Conservation (phyloP, 2,888 invertebrate genomes). For the Drosophila yooni region DNA sequence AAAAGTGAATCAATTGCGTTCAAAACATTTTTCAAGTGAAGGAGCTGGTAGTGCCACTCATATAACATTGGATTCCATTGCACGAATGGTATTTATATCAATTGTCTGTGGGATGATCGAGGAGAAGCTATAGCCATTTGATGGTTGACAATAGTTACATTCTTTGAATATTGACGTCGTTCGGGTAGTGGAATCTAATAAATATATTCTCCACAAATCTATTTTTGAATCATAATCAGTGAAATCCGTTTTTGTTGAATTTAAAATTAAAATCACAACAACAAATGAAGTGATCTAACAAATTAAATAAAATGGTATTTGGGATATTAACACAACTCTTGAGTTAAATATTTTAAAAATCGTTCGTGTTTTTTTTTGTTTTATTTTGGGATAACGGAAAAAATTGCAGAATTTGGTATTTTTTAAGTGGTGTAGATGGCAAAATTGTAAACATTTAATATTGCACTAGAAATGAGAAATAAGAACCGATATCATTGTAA, state of each 20-base stretch:
- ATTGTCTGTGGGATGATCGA: background rate
- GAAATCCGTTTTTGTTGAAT: slow-evolving; percentile 12
- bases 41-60: background rate
- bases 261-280: slow-evolving; percentile 11
- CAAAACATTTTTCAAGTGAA: background rate
- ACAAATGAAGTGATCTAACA: slow-evolving; percentile 27
- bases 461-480: slow-evolving; percentile 65
- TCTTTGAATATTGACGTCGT: background rate
- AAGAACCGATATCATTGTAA: slow-evolving; percentile 8
- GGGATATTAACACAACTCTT: slow-evolving; percentile 19
- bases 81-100: background rate
- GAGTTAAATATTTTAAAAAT: slow-evolving; percentile 5
- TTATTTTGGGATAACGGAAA: slow-evolving; percentile 4
- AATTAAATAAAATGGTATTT: slow-evolving; percentile 15
- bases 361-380: slow-evolving; percentile 21
- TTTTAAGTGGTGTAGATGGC: slow-evolving; percentile 21
- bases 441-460: slow-evolving; percentile 56
- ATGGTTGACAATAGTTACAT: background rate
- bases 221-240: background rate
- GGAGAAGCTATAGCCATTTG: background rate
- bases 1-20: background rate
- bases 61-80: background rate
- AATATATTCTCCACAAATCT: background rate
- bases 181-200: background rate
- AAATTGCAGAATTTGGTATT: slow-evolving; percentile 15